phyloP scores from a whole-genome alignment of 1,140 invertebrate species.

The Tetramorium parvispinum region DNA sequence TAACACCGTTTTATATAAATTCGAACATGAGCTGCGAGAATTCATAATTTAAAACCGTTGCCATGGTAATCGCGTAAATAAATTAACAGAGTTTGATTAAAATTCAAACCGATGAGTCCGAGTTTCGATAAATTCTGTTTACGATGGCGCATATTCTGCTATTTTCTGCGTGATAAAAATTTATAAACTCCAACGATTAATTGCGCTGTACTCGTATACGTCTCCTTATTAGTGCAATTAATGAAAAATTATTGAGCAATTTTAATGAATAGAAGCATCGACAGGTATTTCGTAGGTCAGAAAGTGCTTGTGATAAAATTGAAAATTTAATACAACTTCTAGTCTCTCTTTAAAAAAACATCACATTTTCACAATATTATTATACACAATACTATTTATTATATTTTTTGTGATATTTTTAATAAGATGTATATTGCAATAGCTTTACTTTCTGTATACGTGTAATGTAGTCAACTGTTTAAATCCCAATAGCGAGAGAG shows the following conservation, averaged over 20 bases:
- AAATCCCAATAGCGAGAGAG: not conserved
- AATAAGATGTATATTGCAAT: not conserved
- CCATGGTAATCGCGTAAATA: constrained; percentile 52
- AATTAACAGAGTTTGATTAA: constrained; percentile 47
- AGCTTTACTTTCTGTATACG: not conserved
- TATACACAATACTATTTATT: not conserved
- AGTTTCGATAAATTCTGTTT: constrained; percentile 10
- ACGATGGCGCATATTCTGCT: not conserved
- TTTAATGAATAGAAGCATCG: constrained; percentile 22
- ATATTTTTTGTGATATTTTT: not conserved
- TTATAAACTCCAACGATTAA: constrained; percentile 34
- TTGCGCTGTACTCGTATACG: not conserved
- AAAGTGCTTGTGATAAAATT: not conserved
- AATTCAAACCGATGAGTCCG: constrained; percentile 37
- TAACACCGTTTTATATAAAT: constrained; percentile 12
- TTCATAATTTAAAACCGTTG: constrained; percentile 37
- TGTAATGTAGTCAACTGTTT: not conserved
- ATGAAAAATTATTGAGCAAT: constrained; percentile 1
- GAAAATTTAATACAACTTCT: not conserved
- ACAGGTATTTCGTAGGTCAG: not conserved
- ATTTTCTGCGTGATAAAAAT: constrained; percentile 51
- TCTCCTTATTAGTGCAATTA: constrained; percentile 5
- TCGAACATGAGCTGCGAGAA: not conserved
- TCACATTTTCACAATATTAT: not conserved
- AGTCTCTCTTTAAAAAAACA: not conserved